Evolutionary conservation across 2,888 invertebrate species (phyloP).

Genomic region (Aelia acuminata): DNA sequence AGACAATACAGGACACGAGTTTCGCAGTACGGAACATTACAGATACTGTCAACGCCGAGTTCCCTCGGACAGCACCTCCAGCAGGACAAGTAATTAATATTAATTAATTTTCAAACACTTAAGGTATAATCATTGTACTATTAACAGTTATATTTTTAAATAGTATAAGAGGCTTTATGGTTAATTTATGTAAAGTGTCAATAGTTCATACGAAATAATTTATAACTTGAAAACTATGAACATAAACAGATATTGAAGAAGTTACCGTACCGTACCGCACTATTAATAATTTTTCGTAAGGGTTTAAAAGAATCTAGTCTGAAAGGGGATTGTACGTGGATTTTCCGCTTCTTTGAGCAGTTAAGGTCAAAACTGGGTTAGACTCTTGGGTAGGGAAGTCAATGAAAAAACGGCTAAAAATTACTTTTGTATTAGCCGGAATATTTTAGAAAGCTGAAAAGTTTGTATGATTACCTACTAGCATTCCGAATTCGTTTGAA

Average conservation of each 20-base stretch:
- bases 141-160: background rate
- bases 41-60: conserved; percentile 59
- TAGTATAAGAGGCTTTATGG: background rate
- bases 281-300: background rate
- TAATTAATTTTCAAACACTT: background rate
- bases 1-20: conserved; percentile 60
- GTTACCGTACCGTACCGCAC: background rate
- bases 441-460: background rate
- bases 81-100: conserved; percentile 2
- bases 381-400: background rate
- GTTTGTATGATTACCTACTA: background rate
- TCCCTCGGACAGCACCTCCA: conserved; percentile 61
- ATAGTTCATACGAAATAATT: too few relatives aligned
- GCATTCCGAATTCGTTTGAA: background rate
- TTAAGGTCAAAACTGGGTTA: conserved; percentile 14
- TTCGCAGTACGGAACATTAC: conserved; percentile 60
- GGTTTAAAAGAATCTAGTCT: background rate
- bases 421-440: background rate
- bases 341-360: conserved; percentile 5
- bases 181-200: too few relatives aligned
- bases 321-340: background rate
- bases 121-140: background rate
- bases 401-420: background rate
- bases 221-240: too few relatives aligned
- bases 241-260: too few relatives aligned